These are phyloP conservation scores for Hyphantria cunea DNA, from an alignment of 1,140 invertebrate species.

Conservation along the genomic window DNA sequence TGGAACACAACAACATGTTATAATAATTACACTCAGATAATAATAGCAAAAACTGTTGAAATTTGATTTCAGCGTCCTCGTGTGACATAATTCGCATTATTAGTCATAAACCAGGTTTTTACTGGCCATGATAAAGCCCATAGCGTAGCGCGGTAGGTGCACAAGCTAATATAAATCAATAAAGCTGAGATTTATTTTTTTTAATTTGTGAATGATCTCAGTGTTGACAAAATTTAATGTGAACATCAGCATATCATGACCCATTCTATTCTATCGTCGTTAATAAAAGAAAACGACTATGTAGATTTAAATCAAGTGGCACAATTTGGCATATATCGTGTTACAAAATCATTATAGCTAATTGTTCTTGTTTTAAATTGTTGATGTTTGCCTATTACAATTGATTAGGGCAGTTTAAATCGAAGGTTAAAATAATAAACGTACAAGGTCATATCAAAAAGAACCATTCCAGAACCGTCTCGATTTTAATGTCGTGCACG, in stretches of 20 bases:
- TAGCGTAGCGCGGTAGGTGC: neutral
- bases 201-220: neutral
- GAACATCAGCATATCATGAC: no score
- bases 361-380: constrained; percentile 5
- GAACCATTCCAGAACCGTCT: no score
- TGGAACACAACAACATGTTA: constrained; percentile 24
- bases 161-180: constrained; percentile 13
- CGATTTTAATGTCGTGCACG: no score
- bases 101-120: constrained; percentile 28
- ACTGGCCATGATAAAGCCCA: neutral
- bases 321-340: neutral
- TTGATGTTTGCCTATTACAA: constrained; percentile 10
- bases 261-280: no score
- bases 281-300: no score
- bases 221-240: no score
- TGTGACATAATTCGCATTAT: constrained; percentile 22
- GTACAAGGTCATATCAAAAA: no score
- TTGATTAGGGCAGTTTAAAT: constrained; percentile 47
- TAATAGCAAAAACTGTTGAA: constrained; percentile 13
- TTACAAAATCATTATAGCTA: constrained; percentile 4
- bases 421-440: constrained; percentile 29
- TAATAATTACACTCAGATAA: constrained; percentile 20
- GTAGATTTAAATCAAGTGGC: neutral
- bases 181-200: constrained; percentile 8
- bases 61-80: constrained; percentile 32